phyloP scores from a whole-genome alignment of 2,888 invertebrate species.

The Oligia strigilis region DNA sequence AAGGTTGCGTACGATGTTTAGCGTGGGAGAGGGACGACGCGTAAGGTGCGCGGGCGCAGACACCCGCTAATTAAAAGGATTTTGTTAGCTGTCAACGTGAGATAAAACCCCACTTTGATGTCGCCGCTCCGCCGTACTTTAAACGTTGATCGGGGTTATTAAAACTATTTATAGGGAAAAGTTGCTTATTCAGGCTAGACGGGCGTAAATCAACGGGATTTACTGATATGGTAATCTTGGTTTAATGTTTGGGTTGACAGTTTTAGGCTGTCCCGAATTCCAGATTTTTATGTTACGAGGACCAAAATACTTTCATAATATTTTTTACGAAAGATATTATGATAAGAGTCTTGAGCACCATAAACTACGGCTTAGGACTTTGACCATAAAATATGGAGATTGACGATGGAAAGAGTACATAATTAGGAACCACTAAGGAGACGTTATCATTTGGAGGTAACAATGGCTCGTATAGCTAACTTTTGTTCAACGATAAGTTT shows the following conservation, averaged over 20 bases:
- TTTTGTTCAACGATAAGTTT: conserved; percentile 24
- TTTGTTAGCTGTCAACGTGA: conserved; percentile 89
- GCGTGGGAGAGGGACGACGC: conserved; percentile 78
- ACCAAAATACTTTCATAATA: conserved; percentile 9
- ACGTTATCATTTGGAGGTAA: conserved; percentile 37
- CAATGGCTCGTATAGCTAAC: conserved; percentile 30
- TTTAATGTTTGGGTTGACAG: conserved; percentile 50
- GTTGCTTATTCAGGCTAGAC: conserved; percentile 58
- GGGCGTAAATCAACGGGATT: conserved; percentile 57
- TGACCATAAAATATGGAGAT: conserved; percentile 41
- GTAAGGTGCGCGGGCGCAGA: conserved; percentile 69
- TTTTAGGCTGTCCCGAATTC: conserved; percentile 33
- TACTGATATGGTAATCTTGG: conserved; percentile 58
- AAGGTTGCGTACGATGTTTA: conserved; percentile 65
- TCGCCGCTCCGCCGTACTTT: conserved; percentile 75
- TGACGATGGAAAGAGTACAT: conserved; percentile 33
- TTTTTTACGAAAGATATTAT: conserved; percentile 20
- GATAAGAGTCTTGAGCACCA: conserved; percentile 16
- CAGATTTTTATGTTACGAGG: conserved; percentile 29
- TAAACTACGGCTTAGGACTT: conserved; percentile 21
- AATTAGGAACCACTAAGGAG: conserved; percentile 38
- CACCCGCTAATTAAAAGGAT: conserved; percentile 89
- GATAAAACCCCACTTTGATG: conserved; percentile 85
- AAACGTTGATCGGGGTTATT: conserved; percentile 67
- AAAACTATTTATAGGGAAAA: conserved; percentile 68